Evolutionary conservation across 2,797 vertebrate genomes (phyloP).

Genomic region (Balearica regulorum): DNA sequence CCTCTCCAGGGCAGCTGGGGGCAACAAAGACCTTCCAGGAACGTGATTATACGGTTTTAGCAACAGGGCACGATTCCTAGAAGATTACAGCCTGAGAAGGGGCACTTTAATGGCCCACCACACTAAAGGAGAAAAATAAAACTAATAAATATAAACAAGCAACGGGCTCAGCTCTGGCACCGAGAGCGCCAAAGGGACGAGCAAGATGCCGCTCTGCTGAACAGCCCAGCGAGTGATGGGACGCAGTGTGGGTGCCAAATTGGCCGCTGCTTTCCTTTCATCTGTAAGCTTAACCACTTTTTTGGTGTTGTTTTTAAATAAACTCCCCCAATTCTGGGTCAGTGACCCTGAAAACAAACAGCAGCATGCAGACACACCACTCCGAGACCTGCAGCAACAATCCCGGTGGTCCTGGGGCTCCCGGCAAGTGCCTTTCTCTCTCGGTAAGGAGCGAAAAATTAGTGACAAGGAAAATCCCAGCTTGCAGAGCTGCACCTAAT

Average conservation of each 20-base stretch:
- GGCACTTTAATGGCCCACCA: not conserved
- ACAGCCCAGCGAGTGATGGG: not conserved
- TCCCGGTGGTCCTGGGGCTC: not conserved
- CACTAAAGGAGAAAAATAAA: not conserved
- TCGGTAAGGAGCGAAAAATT: not conserved
- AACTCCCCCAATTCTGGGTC: not conserved
- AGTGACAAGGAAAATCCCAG: not conserved
- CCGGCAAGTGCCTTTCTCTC: not conserved
- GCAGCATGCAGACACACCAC: not conserved
- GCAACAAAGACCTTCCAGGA: not conserved
- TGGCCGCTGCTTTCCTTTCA: not conserved
- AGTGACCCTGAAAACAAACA: slow-evolving; percentile 1
- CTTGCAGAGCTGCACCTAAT: not conserved
- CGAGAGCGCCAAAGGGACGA: not conserved
- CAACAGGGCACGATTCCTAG: not conserved
- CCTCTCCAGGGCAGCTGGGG: not conserved
- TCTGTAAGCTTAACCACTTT: not conserved
- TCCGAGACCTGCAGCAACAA: not conserved
- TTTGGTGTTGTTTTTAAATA: not conserved
- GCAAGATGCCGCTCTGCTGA: not conserved
- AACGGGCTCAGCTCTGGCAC: not conserved
- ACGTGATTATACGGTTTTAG: not conserved
- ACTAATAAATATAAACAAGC: not conserved
- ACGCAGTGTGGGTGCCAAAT: not conserved
- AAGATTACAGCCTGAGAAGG: not conserved